Conservation (phyloP, 2,113 vertebrate species). For the Microcebus griseorufus region DNA sequence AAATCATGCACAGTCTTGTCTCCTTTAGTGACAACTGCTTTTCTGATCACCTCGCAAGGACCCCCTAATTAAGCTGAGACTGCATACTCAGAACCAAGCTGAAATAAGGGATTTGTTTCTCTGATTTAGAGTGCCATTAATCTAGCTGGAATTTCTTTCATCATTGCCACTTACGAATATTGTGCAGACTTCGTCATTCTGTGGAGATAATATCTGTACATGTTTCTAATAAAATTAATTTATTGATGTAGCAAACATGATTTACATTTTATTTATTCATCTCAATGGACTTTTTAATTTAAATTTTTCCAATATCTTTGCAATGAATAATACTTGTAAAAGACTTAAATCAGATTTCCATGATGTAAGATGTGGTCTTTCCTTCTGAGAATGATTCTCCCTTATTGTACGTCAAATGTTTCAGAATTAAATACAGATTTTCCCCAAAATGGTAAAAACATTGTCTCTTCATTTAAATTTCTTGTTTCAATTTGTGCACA, state of each 20-base stretch:
- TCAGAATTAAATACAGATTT: neutral
- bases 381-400: neutral
- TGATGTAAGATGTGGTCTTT: neutral
- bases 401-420: neutral
- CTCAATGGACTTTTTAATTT: neutral
- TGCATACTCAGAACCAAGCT: neutral
- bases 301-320: neutral
- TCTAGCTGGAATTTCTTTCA: neutral
- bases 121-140: neutral
- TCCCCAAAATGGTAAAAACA: neutral
- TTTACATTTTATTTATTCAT: neutral
- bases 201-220: neutral
- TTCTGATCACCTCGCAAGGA: neutral
- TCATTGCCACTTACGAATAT: neutral
- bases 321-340: neutral
- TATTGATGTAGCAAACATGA: neutral
- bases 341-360: neutral
- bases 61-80: neutral
- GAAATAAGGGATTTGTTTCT: neutral
- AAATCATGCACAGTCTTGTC: neutral
- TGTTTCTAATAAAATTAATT: neutral
- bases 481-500: neutral
- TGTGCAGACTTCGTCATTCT: neutral
- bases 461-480: neutral
- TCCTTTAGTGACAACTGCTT: neutral